A percentile compares a stretch with the other conserved stretches of the same genome.
These are phyloP conservation scores for Loripinus fragilis DNA, from an alignment of 2,888 invertebrate genomes.

Conservation along the genomic window DNA sequence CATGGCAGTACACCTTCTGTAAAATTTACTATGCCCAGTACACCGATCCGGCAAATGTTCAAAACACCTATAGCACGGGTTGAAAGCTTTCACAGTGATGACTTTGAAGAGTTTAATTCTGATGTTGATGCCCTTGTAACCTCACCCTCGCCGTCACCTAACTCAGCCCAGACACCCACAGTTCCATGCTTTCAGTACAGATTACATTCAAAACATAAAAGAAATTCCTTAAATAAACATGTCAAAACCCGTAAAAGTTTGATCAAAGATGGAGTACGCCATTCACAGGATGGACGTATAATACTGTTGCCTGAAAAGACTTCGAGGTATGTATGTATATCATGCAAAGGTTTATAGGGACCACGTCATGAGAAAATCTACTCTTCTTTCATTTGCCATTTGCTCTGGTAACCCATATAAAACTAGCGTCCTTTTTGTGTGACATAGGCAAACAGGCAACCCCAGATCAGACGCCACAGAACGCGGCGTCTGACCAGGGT, in stretches of 20 bases:
- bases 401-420: no score
- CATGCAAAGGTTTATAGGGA: no score
- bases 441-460: no score
- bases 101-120: constrained; percentile 73
- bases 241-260: constrained; percentile 34
- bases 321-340: constrained; percentile 33
- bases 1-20: constrained; percentile 60
- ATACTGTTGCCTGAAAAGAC: constrained; percentile 49
- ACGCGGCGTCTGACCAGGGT: no score
- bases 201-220: constrained; percentile 71
- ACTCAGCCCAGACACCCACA: constrained; percentile 75
- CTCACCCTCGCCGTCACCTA: constrained; percentile 64
- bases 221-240: constrained; percentile 56
- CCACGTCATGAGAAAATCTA: no score
- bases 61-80: constrained; percentile 78
- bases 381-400: no score
- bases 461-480: no score
- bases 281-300: constrained; percentile 36
- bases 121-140: constrained; percentile 63
- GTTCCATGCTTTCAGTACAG: constrained; percentile 79
- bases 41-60: constrained; percentile 75
- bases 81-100: constrained; percentile 80
- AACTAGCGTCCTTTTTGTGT: no score
- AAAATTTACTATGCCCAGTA: constrained; percentile 71
- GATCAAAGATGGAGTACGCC: constrained; percentile 45